Base-by-base conservation (phyloP, 1,140 invertebrate genomes). In the Papilio dardanus region DNA sequence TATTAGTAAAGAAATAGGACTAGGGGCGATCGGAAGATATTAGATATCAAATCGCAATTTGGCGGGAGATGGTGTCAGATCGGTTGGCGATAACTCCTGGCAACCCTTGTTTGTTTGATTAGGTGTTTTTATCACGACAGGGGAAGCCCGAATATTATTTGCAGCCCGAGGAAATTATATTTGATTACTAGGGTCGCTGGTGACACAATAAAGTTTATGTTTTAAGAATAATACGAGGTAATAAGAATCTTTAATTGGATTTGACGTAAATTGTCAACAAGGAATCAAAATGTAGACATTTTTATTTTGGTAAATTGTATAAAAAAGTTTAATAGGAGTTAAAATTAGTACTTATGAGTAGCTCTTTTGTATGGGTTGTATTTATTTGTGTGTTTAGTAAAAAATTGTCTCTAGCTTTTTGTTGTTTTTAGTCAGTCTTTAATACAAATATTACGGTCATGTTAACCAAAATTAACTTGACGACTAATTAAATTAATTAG, bases 91-190 rank as follows among this genome's bases (percentile, higher is more conserved):
- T 85, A 81, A 87, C 80, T 50, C 76, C 76, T 71, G 81, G 77
- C 81, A 82, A 80, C 87, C 86, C 86, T 86, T 88, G 83, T 88
- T 88, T 91, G 88, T 90, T 91, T 90, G 88, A 91, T 91, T 89
- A 90, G 82, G 79, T 82, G 77, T 74, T 80, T 85, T 81, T 82
- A 81, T 83, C 74, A 77, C 71, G 21, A 74, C 76, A 78, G 71
- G 76, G 79, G 80, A 76, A 81, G 86, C 83, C 79, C 81, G 81
- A 81, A 82, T 76, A 83, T 82, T 87, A 82, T 87, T 80, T 85
- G 83, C 85, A 80, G 81, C 65, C 78, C 33, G 62, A 83, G 73
- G 66, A 83, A 87, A 87, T 88, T 81, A 85, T 85, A 75, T 85
- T 86, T 85, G 80, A 83, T 74, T 35, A 37, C 42, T 73, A 68